phyloP scores from a whole-genome alignment of 2,797 vertebrate species.

The Protosalanx chinensis region DNA sequence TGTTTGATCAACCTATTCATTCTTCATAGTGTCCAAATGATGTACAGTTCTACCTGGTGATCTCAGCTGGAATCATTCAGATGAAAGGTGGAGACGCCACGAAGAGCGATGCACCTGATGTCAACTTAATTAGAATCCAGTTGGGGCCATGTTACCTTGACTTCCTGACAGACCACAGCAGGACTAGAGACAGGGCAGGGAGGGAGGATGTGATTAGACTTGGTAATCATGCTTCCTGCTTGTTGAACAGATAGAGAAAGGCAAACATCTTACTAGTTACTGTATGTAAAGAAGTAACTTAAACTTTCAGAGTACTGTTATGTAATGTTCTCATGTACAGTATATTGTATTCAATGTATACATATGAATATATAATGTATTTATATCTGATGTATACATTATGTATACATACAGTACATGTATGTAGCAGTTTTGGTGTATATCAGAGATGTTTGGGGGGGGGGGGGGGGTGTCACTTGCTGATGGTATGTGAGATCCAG shows the following conservation, averaged over 20 bases:
- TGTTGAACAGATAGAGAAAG: constrained; percentile 45
- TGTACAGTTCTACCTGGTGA: constrained; percentile 62
- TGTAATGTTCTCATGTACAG: too few species aligned
- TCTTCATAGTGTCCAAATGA: constrained; percentile 64
- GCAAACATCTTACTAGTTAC: constrained; percentile 21
- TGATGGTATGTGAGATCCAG: too few species aligned
- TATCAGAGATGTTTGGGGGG: too few species aligned
- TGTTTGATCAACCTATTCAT: constrained; percentile 69
- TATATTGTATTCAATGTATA: too few species aligned
- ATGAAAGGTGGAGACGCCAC: constrained; percentile 66
- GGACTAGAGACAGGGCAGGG: constrained; percentile 58
- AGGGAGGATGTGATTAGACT: constrained; percentile 67
- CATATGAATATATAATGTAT: too few species aligned
- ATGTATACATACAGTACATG: too few species aligned
- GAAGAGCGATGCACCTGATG: constrained; percentile 68
- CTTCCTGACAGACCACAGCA: constrained; percentile 68
- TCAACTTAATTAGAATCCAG: constrained; percentile 77
- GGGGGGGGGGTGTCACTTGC: too few species aligned
- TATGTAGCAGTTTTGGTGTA: too few species aligned
- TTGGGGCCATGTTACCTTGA: constrained; percentile 71
- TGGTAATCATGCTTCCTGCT: constrained; percentile 45
- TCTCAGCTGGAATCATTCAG: constrained; percentile 77
- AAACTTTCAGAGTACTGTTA: too few species aligned
- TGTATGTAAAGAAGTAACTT: too few species aligned
- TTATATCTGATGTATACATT: too few species aligned